Evolutionary conservation across 2,888 invertebrate genomes (phyloP).

Genomic region (Cremastobaeus sp.): DNA sequence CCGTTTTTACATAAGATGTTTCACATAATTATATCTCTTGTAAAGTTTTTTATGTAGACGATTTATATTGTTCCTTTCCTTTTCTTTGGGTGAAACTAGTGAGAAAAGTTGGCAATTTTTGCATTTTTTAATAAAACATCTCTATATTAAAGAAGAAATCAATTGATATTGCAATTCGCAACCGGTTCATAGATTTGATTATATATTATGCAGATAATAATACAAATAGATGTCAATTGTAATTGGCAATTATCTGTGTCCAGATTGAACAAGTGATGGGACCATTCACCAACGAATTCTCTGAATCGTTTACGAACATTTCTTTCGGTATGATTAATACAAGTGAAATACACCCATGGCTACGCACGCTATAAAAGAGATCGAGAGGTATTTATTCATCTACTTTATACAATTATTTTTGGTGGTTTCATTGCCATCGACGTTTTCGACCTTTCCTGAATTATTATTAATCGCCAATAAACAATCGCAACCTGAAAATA

Average conservation of each 20-base stretch:
- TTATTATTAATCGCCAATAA: no score
- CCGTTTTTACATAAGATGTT: no score
- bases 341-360: conserved; percentile 46
- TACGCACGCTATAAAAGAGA: conserved; percentile 19
- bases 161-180: background rate
- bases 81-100: no score
- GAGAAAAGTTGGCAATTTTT: no score
- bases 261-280: conserved; percentile 56
- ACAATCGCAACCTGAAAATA: no score
- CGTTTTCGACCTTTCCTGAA: no score
- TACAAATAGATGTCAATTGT: conserved; percentile 49
- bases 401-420: conserved; percentile 33
- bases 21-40: no score
- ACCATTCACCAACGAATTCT: conserved; percentile 52
- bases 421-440: no score
- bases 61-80: no score
- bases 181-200: conserved; percentile 32
- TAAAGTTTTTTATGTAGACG: no score
- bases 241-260: conserved; percentile 49
- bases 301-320: conserved; percentile 48
- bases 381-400: conserved; percentile 34
- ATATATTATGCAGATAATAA: conserved; percentile 17
- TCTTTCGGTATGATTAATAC: conserved; percentile 50
- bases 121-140: no score
- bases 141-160: no score